Percentiles rank a stretch among this genome's conserved stretches.
phyloP scores from a whole-genome alignment of 2,113 vertebrate species.

The Neolamprologus hecqui region DNA sequence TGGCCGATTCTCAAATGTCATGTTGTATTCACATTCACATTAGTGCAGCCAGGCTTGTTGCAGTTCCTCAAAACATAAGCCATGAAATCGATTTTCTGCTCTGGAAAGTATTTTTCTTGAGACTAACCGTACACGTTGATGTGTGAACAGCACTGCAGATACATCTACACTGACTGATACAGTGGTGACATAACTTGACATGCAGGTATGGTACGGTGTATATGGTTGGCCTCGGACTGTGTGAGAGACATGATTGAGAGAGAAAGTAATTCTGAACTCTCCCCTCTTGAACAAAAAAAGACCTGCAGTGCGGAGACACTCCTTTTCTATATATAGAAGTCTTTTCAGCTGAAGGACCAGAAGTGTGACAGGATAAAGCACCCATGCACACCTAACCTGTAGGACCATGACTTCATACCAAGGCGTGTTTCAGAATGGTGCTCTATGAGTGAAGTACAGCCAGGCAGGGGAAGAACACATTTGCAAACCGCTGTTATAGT shows the following conservation, averaged over 20 bases:
- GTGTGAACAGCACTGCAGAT: not conserved
- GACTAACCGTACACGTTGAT: not conserved
- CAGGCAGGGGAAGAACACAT: not conserved
- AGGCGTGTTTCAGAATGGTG: not conserved
- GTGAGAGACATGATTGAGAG: not conserved
- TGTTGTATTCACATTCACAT: not conserved
- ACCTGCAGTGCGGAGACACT: not conserved
- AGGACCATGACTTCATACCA: not conserved
- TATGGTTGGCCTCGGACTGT: not conserved
- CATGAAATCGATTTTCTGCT: constrained; percentile 23
- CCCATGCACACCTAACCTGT: not conserved
- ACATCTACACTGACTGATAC: not conserved
- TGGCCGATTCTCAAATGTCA: not conserved
- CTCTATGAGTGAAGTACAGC: not conserved
- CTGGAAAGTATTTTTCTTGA: not conserved
- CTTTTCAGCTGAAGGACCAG: not conserved
- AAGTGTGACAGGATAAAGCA: not conserved
- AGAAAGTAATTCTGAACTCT: not conserved
- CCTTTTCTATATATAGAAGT: not conserved
- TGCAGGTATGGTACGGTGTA: not conserved
- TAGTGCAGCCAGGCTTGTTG: constrained; percentile 16
- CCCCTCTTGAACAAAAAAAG: not conserved
- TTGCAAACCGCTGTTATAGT: not conserved
- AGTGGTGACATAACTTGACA: not conserved
- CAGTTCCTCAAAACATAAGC: not conserved